These are phyloP conservation scores for Cathartes aura DNA, from an alignment of 2,113 vertebrate genomes.

Conservation along the genomic window DNA sequence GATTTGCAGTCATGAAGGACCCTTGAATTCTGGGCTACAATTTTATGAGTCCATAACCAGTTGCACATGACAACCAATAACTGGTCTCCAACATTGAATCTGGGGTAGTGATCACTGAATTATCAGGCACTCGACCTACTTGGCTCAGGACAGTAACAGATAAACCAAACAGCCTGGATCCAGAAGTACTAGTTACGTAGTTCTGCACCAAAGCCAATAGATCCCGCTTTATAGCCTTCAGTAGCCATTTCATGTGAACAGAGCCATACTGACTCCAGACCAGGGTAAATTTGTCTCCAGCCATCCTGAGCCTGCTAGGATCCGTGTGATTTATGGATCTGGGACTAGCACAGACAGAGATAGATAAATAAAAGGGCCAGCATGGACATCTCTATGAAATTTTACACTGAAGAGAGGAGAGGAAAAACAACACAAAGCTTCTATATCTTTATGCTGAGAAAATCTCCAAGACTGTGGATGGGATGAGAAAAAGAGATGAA, in stretches of 20 bases:
- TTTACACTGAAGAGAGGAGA: background rate
- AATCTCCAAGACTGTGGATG: background rate
- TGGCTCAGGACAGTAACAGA: background rate
- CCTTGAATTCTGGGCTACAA: background rate
- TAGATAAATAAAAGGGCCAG: background rate
- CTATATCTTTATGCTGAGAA: background rate
- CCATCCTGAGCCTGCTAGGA: background rate
- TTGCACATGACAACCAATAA: background rate
- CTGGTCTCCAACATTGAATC: background rate
- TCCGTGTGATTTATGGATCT: background rate
- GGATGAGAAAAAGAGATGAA: background rate
- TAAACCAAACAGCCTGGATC: background rate
- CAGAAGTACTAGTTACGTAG: background rate
- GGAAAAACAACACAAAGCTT: background rate
- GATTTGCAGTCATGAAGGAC: background rate
- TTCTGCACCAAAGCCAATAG: background rate
- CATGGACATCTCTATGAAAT: background rate
- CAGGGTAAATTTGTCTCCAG: background rate
- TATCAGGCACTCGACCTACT: background rate
- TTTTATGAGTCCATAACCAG: background rate
- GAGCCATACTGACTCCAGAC: background rate
- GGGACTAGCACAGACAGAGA: background rate
- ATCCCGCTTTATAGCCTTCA: background rate
- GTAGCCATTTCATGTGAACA: background rate
- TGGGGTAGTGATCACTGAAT: background rate